phyloP scores from a whole-genome alignment of 2,113 vertebrate species.

The Harpagus bidentatus region DNA sequence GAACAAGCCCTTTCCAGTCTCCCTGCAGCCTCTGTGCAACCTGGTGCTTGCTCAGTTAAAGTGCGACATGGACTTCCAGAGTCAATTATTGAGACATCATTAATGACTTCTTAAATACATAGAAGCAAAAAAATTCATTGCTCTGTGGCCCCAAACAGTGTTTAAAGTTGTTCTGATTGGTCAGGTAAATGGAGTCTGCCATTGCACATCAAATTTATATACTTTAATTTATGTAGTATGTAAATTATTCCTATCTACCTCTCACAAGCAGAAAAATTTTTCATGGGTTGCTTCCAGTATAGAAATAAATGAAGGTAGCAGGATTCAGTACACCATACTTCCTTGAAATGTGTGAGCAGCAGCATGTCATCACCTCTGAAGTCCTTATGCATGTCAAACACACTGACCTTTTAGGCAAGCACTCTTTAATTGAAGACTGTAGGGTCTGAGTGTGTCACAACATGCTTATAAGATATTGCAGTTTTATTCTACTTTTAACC shows the following conservation, averaged over 20 bases:
- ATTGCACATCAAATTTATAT: not conserved
- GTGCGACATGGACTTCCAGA: not conserved
- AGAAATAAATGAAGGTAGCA: not conserved
- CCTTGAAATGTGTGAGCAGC: not conserved
- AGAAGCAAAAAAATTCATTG: not conserved
- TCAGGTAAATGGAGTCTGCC: not conserved
- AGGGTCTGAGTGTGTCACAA: not conserved
- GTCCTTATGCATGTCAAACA: not conserved
- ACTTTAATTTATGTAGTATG: not conserved
- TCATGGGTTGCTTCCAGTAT: not conserved
- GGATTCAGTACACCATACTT: not conserved
- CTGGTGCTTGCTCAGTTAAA: not conserved
- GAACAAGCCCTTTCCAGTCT: fast-evolving
- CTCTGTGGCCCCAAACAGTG: not conserved
- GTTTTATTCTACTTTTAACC: not conserved
- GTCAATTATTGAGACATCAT: not conserved
- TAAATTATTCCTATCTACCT: not conserved
- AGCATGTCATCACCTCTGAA: not conserved
- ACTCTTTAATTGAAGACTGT: not conserved
- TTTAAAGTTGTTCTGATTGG: not conserved
- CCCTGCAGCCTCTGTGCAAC: too few species aligned
- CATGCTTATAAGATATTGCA: not conserved
- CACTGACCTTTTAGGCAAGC: not conserved
- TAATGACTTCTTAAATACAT: not conserved
- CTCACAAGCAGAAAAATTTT: not conserved